Base-by-base conservation (phyloP, 2,113 vertebrate genomes). In the Chlorodrepanis virens region DNA sequence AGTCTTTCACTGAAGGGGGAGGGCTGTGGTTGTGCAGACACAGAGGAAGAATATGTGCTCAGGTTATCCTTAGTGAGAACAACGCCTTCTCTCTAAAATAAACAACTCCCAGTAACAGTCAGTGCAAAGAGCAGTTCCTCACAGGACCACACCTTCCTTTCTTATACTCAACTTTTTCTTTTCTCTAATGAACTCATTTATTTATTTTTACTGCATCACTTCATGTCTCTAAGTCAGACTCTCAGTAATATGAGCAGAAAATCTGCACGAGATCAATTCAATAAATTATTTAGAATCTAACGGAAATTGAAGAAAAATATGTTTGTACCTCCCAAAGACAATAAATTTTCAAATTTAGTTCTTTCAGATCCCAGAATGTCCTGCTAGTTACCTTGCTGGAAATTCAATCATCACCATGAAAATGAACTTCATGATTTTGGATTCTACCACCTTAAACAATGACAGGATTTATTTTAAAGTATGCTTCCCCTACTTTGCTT, bases 81-180 rank as follows among this genome's bases (percentile, higher is more conserved):
- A 96, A 97, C 90, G 29, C 96, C 97, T 96, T 90, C 84, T 88
- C 93, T 94, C 88, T 87, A 97, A 96, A 97, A 96, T 98, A 98
- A 99, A 98, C 97, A 98, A 92, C 97, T 94, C 96, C 94, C 97
- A 97, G 98, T 98, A 98, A 99, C 98, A 98, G 98, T 90, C 98
- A 91, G 98, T 98, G 98, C 98, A 95, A 96, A 97, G 86, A 97
- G 71, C 94, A 89, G 77, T 3, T 90, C 91, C n/a, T 91, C 80
- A 63, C 68, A 93, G 64, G 37, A 95, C 85, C 94, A 89, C 95
- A 94, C 91, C 93, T 96, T 78, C 25, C 53, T 70, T 76, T 78
- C 93, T 78, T 83, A 78, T 14, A 91, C 78, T 69, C 61, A 74
- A n/a, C 67, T 31, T 59, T 50, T 56, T 92, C 72, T 93, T 57